These are phyloP conservation scores for Hydrotaea diabolus DNA, from an alignment of 2,888 invertebrate genomes.

Conservation along the genomic window DNA sequence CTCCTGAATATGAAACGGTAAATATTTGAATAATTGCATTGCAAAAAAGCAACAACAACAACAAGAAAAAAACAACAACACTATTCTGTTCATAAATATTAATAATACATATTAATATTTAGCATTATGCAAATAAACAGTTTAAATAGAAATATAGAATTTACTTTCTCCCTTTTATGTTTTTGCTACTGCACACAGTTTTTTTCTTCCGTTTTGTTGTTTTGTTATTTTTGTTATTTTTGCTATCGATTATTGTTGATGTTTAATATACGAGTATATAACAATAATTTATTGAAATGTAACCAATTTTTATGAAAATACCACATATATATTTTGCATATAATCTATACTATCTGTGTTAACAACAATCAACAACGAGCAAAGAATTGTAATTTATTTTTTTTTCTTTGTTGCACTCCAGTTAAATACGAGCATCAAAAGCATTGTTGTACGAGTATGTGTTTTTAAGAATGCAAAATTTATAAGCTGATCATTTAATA, in stretches of 20 bases:
- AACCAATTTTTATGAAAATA: neutral
- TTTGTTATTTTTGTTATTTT: neutral
- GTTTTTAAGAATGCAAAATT: too few species aligned
- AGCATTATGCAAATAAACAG: constrained; percentile 55
- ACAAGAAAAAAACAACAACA: constrained; percentile 21
- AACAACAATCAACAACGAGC: neutral
- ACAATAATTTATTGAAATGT: constrained; percentile 27
- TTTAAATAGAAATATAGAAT: constrained; percentile 41
- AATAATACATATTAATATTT: constrained; percentile 36
- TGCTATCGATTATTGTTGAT: neutral
- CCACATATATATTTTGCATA: too few species aligned
- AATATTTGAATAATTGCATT: constrained; percentile 70
- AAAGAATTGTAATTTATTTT: neutral
- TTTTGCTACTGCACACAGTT: too few species aligned
- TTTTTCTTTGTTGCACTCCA: too few species aligned
- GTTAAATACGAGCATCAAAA: too few species aligned
- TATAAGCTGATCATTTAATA: too few species aligned
- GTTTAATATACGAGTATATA: neutral
- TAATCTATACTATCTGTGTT: neutral
- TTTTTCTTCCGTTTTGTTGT: neutral
- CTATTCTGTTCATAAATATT: constrained; percentile 10
- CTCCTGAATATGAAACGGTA: constrained; percentile 81
- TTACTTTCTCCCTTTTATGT: neutral
- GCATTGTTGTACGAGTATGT: too few species aligned
- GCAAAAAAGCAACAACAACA: neutral